Evolutionary conservation across 2,113 vertebrate species (phyloP), one percentile per base, ranked within the genome.

Genomic region (Chroicocephalus ridibundus): DNA sequence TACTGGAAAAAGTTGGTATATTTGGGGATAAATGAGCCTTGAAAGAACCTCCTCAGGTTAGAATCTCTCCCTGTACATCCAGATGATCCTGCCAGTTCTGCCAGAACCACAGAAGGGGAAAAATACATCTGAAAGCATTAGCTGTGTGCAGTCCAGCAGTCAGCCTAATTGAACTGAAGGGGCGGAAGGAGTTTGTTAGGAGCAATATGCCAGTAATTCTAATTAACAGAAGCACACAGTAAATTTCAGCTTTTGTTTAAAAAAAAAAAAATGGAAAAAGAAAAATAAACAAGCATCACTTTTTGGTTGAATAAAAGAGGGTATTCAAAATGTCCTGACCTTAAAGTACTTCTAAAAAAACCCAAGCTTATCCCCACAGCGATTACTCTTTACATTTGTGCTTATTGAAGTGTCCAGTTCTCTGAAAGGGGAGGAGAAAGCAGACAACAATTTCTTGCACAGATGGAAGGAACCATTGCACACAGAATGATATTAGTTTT

Each of bases 121-220:
- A 86, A 78, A 15, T 25, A 29, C 3, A 32, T 51, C 54, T 74
- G 69, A 71, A 91, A 91, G 12, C n/a, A 70, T 86, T 75, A 78
- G 17, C 55, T 85, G 16, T 25, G 24, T 75, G 72, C 21, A 76
- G 77, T 79, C 29, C 77, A 79, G 34, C 51, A 91, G 70, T 76
- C 47, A 93, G 32, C n/a, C 36, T 87, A 85, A 89, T 47, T 61
- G 57, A 91, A 87, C 47, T 60, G 51, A 84, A 91, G 21, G 77
- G 17, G 14, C 0, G 0, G 52, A 87, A 91, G 21, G 38, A 68
- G 26, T 84, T 84, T 74, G 6, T 76, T 47, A 44, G 21, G 52
- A 89, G 11, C 21, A 89, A 44, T 86, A 79, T 79, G 57, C 13
- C 46, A 68, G 36, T 68, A 92, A 76, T 42, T 85, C 32, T 69